phyloP scores from a whole-genome alignment of 1,140 invertebrate genomes.

The Prorops nasuta region DNA sequence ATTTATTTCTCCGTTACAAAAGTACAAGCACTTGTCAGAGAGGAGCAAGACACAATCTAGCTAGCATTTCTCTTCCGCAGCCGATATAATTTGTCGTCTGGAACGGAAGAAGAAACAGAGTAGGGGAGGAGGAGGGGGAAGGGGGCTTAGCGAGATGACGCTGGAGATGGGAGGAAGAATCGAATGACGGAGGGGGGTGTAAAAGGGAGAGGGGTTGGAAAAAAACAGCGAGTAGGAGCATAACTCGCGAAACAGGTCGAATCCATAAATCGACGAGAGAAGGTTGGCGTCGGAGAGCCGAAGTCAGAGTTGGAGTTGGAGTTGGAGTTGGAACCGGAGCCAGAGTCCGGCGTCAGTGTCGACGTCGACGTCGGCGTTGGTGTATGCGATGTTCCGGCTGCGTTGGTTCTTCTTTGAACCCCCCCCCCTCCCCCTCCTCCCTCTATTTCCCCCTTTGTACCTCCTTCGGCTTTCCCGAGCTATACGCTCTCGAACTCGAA shows the following conservation, averaged over 20 bases:
- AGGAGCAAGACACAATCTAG: too few species aligned
- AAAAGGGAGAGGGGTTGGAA: neutral
- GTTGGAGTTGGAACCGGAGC: neutral
- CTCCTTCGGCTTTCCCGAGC: too few species aligned
- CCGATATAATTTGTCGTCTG: neutral
- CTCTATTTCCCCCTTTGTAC: too few species aligned
- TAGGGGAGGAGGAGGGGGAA: neutral
- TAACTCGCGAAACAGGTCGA: slow-evolving; percentile 8
- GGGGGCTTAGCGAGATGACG: neutral
- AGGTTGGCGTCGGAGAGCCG: neutral
- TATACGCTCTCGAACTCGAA: too few species aligned
- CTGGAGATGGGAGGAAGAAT: neutral
- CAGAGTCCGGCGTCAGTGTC: too few species aligned
- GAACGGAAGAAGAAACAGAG: neutral
- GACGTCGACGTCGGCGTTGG: too few species aligned
- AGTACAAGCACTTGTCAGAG: too few species aligned
- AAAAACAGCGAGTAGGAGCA: neutral
- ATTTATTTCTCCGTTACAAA: too few species aligned
- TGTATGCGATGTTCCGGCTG: slow-evolving; percentile 4
- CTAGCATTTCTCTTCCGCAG: neutral
- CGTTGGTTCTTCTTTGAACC: neutral
- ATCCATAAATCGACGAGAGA: slow-evolving; percentile 11
- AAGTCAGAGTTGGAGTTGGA: too few species aligned
- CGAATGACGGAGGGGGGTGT: neutral
- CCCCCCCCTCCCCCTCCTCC: neutral